A percentile compares a stretch with the other conserved stretches of the same genome.
phyloP scores from a whole-genome alignment of 2,888 invertebrate species.

The Exocentrus adspersus region DNA sequence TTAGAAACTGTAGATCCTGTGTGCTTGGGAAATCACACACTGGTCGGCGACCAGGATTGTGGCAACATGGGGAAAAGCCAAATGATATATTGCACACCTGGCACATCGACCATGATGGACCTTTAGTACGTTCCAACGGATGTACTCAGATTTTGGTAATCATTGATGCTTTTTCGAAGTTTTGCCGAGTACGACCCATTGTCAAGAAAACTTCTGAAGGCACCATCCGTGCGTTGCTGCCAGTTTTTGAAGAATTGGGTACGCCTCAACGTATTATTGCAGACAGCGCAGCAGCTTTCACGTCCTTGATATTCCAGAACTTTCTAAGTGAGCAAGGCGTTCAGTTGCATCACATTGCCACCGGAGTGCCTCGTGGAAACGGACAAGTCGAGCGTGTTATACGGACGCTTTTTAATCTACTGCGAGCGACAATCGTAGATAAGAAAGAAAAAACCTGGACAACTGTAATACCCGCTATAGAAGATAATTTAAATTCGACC shows the following conservation, averaged over 20 bases:
- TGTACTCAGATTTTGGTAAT: background rate
- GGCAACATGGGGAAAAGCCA: slow-evolving; percentile 39
- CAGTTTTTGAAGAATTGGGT: slow-evolving; percentile 24
- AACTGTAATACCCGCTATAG: background rate
- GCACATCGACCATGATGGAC: slow-evolving; percentile 44
- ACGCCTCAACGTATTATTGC: no score
- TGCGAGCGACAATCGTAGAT: background rate
- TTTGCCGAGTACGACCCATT: slow-evolving; percentile 24
- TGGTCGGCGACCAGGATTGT: slow-evolving; percentile 29
- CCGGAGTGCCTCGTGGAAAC: background rate
- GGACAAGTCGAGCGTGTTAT: background rate
- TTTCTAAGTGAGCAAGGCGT: background rate
- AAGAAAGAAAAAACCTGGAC: background rate
- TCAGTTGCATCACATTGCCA: background rate
- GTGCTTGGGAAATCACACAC: slow-evolving; percentile 39
- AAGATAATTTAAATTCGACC: no score
- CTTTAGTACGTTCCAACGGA: slow-evolving; percentile 27
- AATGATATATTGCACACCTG: slow-evolving; percentile 34
- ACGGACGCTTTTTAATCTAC: background rate
- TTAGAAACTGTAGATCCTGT: background rate
- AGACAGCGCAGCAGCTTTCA: background rate
- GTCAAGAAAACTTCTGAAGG: slow-evolving; percentile 18
- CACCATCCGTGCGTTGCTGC: slow-evolving; percentile 13
- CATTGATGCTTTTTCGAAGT: slow-evolving; percentile 32
- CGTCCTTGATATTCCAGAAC: background rate